Base-by-base conservation (phyloP, 2,113 vertebrate species). In the Pseudopodoces humilis region DNA sequence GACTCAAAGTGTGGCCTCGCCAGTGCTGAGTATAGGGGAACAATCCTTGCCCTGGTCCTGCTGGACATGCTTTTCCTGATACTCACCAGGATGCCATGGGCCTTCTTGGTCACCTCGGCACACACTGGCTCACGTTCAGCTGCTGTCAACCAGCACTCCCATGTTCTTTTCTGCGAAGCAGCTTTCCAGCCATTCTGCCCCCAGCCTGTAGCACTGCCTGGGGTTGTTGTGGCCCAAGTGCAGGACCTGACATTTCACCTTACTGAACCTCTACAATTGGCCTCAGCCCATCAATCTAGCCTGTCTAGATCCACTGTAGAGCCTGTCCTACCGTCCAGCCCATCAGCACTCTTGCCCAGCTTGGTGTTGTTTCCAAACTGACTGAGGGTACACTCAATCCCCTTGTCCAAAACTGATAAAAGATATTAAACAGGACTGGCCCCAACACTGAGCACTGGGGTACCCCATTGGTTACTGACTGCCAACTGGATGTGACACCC, bases 1-100 rank as follows among this genome's bases (percentile, higher is more conserved):
- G 22, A 11, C 41, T 58, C 1, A 0, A 64, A 18, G 43, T 64
- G 25, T 31, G 59, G 31, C 43, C 50, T 72, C 0, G 0, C n/a
- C 24, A 43, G 21, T 64, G 35, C 43, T 21, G 43, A 43, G 11
- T 50, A 17, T 4, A 22, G 25, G 13, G 39, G 5, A 25, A 4
- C 41, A 35, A 25, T 70, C 56, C 30, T n/a, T 87, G n/a, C 15
- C 5, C 30, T 46, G 24, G 20, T n/a, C 23, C 56, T 87, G 65
- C 65, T 55, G 75, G n/a, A 9, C 17, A 12, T 2, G 0, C 49
- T 79, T 4, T 27, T 62, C 71, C 68, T 72, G 37, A 31, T 10
- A 18, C 50, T 1, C 3, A 16, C 49, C 41, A 49, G 43, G 43
- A 27, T 65, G 31, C 37, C 35, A 13, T 1, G 50, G 43, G 43